Percentiles rank a stretch among this genome's conserved stretches.
Evolutionary conservation across 2,797 vertebrate genomes (phyloP).

Genomic region (Catharus ustulatus): DNA sequence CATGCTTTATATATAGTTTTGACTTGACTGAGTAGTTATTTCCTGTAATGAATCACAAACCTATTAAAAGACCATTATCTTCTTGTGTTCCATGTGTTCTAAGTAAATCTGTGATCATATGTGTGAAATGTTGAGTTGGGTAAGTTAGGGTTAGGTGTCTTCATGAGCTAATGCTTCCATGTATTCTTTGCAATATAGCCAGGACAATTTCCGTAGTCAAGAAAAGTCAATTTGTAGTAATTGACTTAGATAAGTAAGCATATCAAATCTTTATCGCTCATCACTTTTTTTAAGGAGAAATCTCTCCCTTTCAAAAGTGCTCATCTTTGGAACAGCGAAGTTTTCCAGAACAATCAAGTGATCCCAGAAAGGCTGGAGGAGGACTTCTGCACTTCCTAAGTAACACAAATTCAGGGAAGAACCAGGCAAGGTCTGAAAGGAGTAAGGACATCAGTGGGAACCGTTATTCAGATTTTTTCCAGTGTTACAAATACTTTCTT

Average conservation of each 20-base stretch:
- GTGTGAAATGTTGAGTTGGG: background rate
- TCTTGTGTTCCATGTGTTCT: background rate
- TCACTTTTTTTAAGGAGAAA: background rate
- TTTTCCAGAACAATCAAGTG: background rate
- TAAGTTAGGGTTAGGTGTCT: background rate
- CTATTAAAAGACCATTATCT: background rate
- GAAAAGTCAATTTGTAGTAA: background rate
- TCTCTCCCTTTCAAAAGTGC: background rate
- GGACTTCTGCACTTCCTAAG: background rate
- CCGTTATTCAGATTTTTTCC: background rate
- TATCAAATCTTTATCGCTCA: background rate
- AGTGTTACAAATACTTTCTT: background rate
- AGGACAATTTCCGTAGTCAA: background rate
- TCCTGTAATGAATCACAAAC: slow-evolving; percentile 8
- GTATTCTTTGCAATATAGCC: background rate
- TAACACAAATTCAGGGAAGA: background rate
- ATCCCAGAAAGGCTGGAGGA: background rate
- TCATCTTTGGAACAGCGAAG: background rate
- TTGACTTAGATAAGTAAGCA: background rate
- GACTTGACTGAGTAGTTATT: background rate
- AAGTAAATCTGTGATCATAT: background rate
- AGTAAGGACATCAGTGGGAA: background rate
- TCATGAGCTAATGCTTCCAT: background rate
- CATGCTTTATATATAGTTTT: background rate
- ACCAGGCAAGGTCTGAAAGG: background rate